Evolutionary conservation across 1,140 invertebrate genomes (phyloP).

Genomic region (Octopus sinensis): DNA sequence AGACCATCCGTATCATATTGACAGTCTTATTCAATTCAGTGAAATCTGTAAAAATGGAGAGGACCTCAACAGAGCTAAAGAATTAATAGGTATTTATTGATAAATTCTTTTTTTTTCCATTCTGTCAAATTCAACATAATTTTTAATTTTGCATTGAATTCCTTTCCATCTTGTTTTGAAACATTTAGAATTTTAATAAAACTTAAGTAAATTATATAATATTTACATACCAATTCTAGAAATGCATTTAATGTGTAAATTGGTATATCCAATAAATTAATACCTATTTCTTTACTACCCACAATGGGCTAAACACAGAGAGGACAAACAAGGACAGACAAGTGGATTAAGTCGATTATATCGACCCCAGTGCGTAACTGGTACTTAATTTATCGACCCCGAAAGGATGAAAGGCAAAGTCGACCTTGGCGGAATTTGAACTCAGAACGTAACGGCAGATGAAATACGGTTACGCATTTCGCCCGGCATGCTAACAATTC

Average conservation of each 20-base stretch:
- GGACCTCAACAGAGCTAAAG: conserved; percentile 74
- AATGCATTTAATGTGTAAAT: background rate
- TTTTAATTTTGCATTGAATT: background rate
- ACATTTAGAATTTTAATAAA: no score
- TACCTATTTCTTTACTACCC: background rate
- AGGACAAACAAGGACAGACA: no score
- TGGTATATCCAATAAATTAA: background rate
- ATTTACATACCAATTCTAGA: background rate
- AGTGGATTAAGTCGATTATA: no score
- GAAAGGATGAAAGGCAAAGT: no score
- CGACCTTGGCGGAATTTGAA: no score
- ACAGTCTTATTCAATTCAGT: conserved; percentile 80
- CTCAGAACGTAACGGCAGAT: no score
- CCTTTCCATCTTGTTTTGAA: background rate
- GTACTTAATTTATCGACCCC: no score
- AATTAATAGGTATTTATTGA: conserved; percentile 63
- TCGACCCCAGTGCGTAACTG: no score
- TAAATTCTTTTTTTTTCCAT: background rate
- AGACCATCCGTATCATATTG: conserved; percentile 76
- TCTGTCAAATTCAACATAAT: background rate
- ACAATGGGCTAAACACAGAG: no score
- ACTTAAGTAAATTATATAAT: background rate
- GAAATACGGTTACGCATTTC: no score
- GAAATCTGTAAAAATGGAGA: conserved; percentile 78
- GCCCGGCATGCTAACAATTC: no score